Evolutionary conservation across 1,140 invertebrate species (phyloP).

Genomic region (Drosophila albomicans): DNA sequence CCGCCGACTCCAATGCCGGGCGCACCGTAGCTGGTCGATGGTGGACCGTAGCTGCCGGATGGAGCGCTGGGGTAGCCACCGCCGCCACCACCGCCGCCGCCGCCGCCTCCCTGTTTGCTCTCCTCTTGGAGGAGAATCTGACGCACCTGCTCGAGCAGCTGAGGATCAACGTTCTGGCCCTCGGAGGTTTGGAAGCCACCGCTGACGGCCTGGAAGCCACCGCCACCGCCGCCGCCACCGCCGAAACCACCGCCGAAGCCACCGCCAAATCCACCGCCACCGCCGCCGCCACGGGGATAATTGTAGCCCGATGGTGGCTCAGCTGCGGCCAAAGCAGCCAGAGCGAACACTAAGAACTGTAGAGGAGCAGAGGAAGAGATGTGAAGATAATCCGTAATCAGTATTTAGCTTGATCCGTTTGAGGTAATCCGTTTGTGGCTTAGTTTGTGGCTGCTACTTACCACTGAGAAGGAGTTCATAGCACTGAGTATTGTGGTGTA

Average conservation of each 20-base stretch:
- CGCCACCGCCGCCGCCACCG: conserved; percentile 87
- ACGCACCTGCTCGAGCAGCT: conserved; percentile 91
- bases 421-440: conserved; percentile 20
- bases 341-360: conserved; percentile 88
- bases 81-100: conserved; percentile 84
- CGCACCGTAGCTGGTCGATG: conserved; percentile 87
- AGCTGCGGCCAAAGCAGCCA: conserved; percentile 87
- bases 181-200: conserved; percentile 90
- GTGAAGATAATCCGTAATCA: not conserved
- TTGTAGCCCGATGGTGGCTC: conserved; percentile 89
- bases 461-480: conserved; percentile 85
- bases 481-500: conserved; percentile 78
- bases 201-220: conserved; percentile 90
- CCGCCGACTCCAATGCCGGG: conserved; percentile 86
- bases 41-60: conserved; percentile 85
- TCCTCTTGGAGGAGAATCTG: conserved; percentile 93
- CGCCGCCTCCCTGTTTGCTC: conserved; percentile 86
- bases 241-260: conserved; percentile 84
- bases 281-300: conserved; percentile 87
- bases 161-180: conserved; percentile 91
- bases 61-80: conserved; percentile 84
- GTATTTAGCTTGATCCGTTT: conserved; percentile 30
- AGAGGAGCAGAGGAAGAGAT: conserved; percentile 40
- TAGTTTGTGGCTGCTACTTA: conserved; percentile 60
- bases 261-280: conserved; percentile 84